Conservation (phyloP, 1,140 invertebrate species). For the Drosophila bipectinata region DNA sequence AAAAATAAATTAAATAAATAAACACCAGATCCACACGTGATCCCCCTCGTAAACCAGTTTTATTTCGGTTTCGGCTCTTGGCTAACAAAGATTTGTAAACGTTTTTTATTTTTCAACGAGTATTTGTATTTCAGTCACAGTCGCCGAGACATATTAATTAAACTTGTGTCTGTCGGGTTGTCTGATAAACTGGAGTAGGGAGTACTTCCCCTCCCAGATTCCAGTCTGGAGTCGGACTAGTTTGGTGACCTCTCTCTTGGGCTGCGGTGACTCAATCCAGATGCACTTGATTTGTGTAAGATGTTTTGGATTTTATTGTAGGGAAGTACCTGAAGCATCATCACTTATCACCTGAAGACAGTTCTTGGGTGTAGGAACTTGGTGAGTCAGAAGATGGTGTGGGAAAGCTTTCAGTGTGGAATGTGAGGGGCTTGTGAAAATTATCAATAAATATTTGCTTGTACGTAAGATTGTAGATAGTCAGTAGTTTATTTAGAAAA, state of each 20-base stretch:
- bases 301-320: constrained; percentile 23
- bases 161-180: neutral
- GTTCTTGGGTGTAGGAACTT: neutral
- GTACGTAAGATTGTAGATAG: neutral
- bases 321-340: constrained; percentile 22
- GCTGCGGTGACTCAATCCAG: constrained; percentile 31
- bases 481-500: too few species aligned
- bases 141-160: constrained; percentile 18
- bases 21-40: constrained; percentile 30
- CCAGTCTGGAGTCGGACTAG: constrained; percentile 9
- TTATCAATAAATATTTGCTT: constrained; percentile 14
- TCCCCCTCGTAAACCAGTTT: constrained; percentile 41
- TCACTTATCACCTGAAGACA: constrained; percentile 23
- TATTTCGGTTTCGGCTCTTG: constrained; percentile 36
- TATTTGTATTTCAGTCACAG: constrained; percentile 39
- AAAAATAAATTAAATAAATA: constrained; percentile 1
- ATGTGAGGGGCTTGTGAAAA: constrained; percentile 25
- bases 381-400: constrained; percentile 2
- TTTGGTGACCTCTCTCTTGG: constrained; percentile 20
- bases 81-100: constrained; percentile 39
- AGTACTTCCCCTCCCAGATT: constrained; percentile 24
- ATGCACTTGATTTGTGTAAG: constrained; percentile 10
- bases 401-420: constrained; percentile 7
- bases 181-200: constrained; percentile 38
- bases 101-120: constrained; percentile 11